These are phyloP conservation scores for Eumerus sabulonum DNA, from an alignment of 2,888 invertebrate species.

Conservation along the genomic window DNA sequence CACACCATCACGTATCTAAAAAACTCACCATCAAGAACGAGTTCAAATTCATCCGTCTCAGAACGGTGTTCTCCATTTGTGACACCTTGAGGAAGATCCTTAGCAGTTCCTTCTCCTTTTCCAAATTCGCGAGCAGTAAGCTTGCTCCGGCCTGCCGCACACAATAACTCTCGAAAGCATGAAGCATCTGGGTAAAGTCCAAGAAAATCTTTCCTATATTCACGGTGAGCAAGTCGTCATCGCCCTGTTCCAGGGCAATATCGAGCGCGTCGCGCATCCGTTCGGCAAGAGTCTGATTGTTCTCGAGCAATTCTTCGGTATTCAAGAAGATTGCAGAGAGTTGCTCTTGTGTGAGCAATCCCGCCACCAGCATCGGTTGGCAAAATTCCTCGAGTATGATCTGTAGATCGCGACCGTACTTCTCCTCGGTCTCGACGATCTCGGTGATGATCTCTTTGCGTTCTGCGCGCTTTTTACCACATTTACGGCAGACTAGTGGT, in stretches of 20 bases:
- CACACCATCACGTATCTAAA: not conserved
- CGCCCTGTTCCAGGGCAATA: constrained; percentile 89
- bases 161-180: constrained; percentile 97
- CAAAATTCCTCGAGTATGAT: constrained; percentile 96
- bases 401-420: constrained; percentile 94
- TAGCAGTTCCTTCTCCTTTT: constrained; percentile 96
- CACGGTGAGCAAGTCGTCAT: constrained; percentile 91
- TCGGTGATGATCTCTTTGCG: constrained; percentile 96
- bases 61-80: constrained; percentile 96
- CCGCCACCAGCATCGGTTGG: constrained; percentile 95
- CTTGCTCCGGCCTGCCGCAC: constrained; percentile 95
- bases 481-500: constrained; percentile 91
- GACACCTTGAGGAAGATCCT: constrained; percentile 96
- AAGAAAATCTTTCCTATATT: constrained; percentile 94
- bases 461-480: constrained; percentile 92
- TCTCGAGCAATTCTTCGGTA: constrained; percentile 93
- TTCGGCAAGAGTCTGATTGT: constrained; percentile 91
- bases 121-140: constrained; percentile 90
- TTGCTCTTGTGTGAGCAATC: constrained; percentile 93
- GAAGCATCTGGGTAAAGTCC: constrained; percentile 94
- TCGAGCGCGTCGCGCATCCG: constrained; percentile 92
- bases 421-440: constrained; percentile 97
- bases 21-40: constrained; percentile 94
- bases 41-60: constrained; percentile 96
- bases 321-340: constrained; percentile 95